phyloP scores from a whole-genome alignment of 2,888 invertebrate genomes.

The Aleiodes testaceus region DNA sequence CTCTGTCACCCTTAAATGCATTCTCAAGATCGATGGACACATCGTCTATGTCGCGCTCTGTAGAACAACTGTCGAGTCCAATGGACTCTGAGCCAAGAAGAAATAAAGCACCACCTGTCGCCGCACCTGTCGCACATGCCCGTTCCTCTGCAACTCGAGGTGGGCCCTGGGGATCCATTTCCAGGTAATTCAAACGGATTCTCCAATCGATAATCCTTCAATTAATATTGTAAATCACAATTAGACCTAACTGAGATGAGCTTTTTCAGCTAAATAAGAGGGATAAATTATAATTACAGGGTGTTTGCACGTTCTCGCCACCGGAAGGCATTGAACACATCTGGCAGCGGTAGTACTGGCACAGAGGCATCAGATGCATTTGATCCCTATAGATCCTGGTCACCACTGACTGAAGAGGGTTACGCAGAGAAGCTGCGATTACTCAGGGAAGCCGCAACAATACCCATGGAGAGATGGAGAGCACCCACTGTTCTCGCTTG shows the following conservation, averaged over 20 bases:
- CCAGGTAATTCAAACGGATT: slow-evolving; percentile 70
- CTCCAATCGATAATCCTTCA: not conserved
- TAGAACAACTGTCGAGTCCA: slow-evolving; percentile 88
- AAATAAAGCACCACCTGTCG: slow-evolving; percentile 68
- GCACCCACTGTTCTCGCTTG: slow-evolving; percentile 95
- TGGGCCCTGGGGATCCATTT: slow-evolving; percentile 93
- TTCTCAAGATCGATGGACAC: slow-evolving; percentile 85
- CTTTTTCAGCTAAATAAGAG: not conserved
- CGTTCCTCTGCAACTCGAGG: slow-evolving; percentile 76
- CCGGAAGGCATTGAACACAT: slow-evolving; percentile 82
- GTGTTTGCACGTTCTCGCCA: slow-evolving; percentile 91
- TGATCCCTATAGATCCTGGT: slow-evolving; percentile 77
- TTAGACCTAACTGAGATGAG: not conserved
- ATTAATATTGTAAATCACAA: not conserved
- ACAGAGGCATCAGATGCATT: slow-evolving; percentile 75
- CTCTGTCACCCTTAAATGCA: slow-evolving; percentile 86
- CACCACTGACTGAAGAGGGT: slow-evolving; percentile 81
- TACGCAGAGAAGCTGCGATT: slow-evolving; percentile 84
- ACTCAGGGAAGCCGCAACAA: slow-evolving; percentile 86
- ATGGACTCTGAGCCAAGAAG: slow-evolving; percentile 79
- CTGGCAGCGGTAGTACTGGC: slow-evolving; percentile 76
- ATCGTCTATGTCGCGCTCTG: slow-evolving; percentile 74
- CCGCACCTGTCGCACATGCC: slow-evolving; percentile 67
- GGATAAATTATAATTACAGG: slow-evolving; percentile 65
- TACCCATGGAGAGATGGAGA: slow-evolving; percentile 93